Base-by-base conservation (phyloP, 1,140 invertebrate genomes). In the Bombus picipes region DNA sequence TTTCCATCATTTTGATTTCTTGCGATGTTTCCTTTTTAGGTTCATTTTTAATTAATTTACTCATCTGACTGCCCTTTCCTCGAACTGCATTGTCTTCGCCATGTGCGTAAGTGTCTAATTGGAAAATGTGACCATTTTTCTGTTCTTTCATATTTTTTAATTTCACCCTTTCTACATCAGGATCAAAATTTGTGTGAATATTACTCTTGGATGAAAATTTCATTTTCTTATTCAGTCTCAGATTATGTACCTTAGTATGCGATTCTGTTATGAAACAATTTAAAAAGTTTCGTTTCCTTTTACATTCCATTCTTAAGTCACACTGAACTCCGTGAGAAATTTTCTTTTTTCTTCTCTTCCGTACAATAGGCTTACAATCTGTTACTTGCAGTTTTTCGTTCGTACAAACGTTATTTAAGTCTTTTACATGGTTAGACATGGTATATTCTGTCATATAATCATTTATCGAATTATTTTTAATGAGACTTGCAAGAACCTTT, bases 271-370 rank as follows among this genome's bases (percentile, higher is more conserved):
- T 65, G 12, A 89, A 89, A 28, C 59, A 83, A 34, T 37, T 83
- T 12, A 89, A 47, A 59, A 83, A 39, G 32, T 15, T 71, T 62
- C 65, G 68, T 1, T 77, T 41, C 1, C 22, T 68, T 53, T 59
- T 74, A n/a, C 71, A 43, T n/a, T 72, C 83, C 34, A 43, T 62
- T 13, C 25, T 41, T 12, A 9, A n/a, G 1, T 90, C 80, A 13
- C 70, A 88, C 37, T 92, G 92, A 22, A 88, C 73, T 9, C 88
- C 90, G 37, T 87, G 70, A 8, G 89, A 92, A 41, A 90, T 90
- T 57, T 66, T 90, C 57, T 90, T 92, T 34, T 47, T 83, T 4
- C 41, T 83, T 22, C 43, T 77, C 81, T 72, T 87, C 28, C 3
- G 22, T 6, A 47, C 1, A 39, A 37, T n/a, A 39, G 34, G 32